Base-by-base conservation (phyloP, 2,888 invertebrate species). In the Drosophila rubida region DNA sequence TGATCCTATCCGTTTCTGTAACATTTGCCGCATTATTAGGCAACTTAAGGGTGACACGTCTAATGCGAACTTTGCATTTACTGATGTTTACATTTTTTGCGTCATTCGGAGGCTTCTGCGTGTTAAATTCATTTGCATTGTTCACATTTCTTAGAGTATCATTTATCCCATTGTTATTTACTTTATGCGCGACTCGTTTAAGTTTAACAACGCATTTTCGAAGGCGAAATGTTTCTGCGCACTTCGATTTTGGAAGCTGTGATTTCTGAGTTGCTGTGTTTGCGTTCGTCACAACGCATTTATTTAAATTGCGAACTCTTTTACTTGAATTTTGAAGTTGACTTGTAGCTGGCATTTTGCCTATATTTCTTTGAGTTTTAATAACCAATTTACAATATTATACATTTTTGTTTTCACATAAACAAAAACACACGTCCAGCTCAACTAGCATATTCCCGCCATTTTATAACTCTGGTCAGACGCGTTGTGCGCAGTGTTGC, bases 141-240 rank as follows among this genome's bases (percentile, higher is more conserved):
- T 37, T 6, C 35, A 13, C 13, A 37, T 37, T 37, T 37, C n/a
- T 4, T 32, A 1, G 32, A 32, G n/a, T n/a, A n/a, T n/a, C n/a
- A n/a, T 13, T 13, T 6, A 3, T 35, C 1, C 0, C 5, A 37
- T 37, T 37, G 6, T 6, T 37, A 41, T 30, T 39, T 7, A 14
- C 19, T n/a, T 44, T 44, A 23, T 16, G 16, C 13, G 16, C 49
- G 5, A 67, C n/a, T 32, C 82, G 78, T 46, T 59, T 69, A 9
- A 80, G 16, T 59, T 48, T 57, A 4, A 85, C 81, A 4, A 67
- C 58, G 35, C 67, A 80, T 9, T 71, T 77, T 5, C 51, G 44
- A 0, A 57, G 16, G 5, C 37, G 5, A 35, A 9, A 11, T 13
- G 13, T 11, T 9, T 27, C 25, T 1, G 11, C 1, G 16, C 13